Conservation (phyloP, 1,140 invertebrate species). For the Acyrthosiphon pisum region DNA sequence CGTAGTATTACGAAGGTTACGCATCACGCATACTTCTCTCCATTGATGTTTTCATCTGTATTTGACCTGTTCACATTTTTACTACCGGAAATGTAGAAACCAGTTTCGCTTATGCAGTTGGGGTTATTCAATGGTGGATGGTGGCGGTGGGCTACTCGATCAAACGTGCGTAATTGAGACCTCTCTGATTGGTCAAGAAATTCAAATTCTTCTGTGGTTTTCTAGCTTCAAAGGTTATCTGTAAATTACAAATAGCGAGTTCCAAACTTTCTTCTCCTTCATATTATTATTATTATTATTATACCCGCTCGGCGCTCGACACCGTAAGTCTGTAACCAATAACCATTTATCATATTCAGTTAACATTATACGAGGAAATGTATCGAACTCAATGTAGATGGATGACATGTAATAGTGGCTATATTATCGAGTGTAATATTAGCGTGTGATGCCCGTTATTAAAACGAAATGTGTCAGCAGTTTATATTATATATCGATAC, state of each 20-base stretch:
- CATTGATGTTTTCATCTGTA: constrained; percentile 11
- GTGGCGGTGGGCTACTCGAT: neutral
- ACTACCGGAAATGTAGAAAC: constrained; percentile 38
- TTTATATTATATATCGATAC: too few relatives aligned
- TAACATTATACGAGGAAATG: neutral
- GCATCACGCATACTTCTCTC: neutral
- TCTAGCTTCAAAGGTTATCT: neutral
- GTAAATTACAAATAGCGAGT: neutral
- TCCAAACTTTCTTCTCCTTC: neutral
- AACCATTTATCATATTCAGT: neutral
- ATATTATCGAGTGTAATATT: neutral
- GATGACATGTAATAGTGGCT: neutral
- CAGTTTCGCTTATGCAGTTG: neutral
- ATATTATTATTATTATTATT: neutral
- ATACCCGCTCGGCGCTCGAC: neutral
- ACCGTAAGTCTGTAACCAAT: too few relatives aligned
- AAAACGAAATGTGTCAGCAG: neutral
- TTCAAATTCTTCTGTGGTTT: neutral
- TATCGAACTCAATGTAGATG: neutral
- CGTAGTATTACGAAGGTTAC: constrained; percentile 25
- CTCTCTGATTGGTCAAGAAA: too few relatives aligned
- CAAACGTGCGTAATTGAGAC: neutral
- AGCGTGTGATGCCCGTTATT: neutral
- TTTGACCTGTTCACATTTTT: neutral
- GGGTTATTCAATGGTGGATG: neutral